Evolutionary conservation across 2,113 vertebrate species (phyloP), one percentile per base, ranked within the genome.

Genomic region (Amia ocellicauda): DNA sequence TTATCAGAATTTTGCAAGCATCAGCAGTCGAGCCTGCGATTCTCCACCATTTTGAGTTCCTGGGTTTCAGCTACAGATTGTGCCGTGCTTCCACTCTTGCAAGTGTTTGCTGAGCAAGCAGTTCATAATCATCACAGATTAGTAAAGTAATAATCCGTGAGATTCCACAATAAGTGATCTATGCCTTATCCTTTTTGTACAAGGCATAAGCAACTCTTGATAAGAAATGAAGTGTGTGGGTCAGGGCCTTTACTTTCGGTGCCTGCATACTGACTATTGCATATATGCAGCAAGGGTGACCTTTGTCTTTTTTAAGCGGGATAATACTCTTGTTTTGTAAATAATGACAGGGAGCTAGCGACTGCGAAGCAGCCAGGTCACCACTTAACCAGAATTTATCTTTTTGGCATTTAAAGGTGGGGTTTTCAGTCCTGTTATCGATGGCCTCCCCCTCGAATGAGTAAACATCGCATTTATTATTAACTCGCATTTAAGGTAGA

Each of bases 401-500:
- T 88, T 86, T 89, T 85, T 86, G 86, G 83, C 89, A 87, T 83
- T 82, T 81, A 83, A 81, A 85, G 87, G 86, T 85, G 88, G 83
- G 86, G 80, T 80, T 84, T 80, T 84, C 80, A 83, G 81, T 63
- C 69, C 80, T 67, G 84, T 90, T 90, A 90, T 90, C 86, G 86
- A 86, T 89, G 87, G 84, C 83, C 84, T 88, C 84, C 86, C 86
- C 84, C 84, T 83, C 83, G 80, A 88, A 88, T 82, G 83, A 87
- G 86, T 89, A 90, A 90, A 89, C 89, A 90, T 83, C 82, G 86
- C 86, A 90, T 90, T 90, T 89, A 90, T 90, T 90, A 90, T 90
- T 89, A 89, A 90, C 89, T 90, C 85, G 86, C 84, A 87, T 89
- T 88, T 89, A 90, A 89, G 88, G 89, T 86, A 85, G 86, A 74